These are phyloP conservation scores for Phyllotis vaccarum DNA, from an alignment of 2,797 vertebrate genomes.

Conservation along the genomic window DNA sequence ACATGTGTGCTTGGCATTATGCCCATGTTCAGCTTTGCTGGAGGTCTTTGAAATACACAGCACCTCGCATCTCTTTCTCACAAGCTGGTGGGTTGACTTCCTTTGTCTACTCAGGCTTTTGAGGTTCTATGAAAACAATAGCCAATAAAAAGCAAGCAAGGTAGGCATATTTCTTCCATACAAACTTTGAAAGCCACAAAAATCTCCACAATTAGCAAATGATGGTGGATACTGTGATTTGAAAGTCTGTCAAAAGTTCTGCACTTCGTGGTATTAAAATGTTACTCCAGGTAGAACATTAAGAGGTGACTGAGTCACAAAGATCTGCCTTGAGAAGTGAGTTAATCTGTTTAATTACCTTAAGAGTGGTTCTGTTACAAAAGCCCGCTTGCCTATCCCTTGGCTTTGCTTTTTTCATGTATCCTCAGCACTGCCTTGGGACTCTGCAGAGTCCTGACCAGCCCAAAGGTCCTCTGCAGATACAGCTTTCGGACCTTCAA, in stretches of 20 bases:
- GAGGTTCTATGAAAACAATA: background rate
- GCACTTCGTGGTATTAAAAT: no score
- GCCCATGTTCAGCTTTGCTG: background rate
- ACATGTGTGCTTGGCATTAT: constrained; percentile 37
- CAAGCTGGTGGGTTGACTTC: constrained; percentile 22
- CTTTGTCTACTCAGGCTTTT: background rate
- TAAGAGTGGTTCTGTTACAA: background rate
- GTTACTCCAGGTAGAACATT: background rate
- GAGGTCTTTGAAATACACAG: background rate
- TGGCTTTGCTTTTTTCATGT: background rate
- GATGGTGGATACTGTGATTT: background rate
- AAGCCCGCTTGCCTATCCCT: no score
- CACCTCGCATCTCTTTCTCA: constrained; percentile 4
- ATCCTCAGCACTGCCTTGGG: no score
- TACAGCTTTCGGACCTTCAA: no score
- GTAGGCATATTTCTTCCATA: background rate
- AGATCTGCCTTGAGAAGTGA: background rate
- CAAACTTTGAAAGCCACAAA: background rate
- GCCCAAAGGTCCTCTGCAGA: background rate
- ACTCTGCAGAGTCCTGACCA: background rate
- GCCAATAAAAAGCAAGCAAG: background rate
- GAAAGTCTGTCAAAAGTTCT: background rate
- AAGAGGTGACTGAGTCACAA: background rate
- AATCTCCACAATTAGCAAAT: background rate
- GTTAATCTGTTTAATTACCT: no score